Percentiles rank a stretch among this genome's conserved stretches.
Evolutionary conservation across 2,797 vertebrate genomes (phyloP).

Genomic region (Scolopax rusticola): DNA sequence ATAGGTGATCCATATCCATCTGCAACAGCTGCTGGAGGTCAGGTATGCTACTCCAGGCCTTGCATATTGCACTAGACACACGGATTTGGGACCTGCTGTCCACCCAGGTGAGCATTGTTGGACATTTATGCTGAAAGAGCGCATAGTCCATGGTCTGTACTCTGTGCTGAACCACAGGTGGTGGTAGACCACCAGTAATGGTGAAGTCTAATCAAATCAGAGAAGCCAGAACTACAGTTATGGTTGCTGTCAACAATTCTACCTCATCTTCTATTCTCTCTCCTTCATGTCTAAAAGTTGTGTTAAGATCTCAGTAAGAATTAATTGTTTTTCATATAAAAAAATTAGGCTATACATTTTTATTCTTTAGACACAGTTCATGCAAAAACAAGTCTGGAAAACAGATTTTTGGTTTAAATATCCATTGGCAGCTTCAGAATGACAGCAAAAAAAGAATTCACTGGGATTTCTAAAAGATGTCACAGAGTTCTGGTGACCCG

Average conservation of each 20-base stretch:
- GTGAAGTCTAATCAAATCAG: not conserved
- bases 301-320: not conserved
- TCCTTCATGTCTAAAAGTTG: not conserved
- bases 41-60: not conserved
- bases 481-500: not conserved
- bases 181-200: not conserved
- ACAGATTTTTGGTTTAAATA: not conserved
- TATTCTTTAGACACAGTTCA: not conserved
- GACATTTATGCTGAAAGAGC: not conserved
- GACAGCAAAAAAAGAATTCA: not conserved
- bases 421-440: not conserved
- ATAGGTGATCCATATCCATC: not conserved
- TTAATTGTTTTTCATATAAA: not conserved
- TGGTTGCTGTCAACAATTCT: not conserved
- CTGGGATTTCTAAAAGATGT: not conserved
- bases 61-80: not conserved
- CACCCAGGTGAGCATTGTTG: not conserved
- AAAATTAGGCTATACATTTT: not conserved
- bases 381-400: not conserved
- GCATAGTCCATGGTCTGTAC: not conserved
- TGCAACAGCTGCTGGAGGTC: not conserved
- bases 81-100: not conserved
- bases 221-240: not conserved
- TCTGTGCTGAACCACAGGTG: not conserved
- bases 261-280: not conserved